Evolutionary conservation across 2,113 vertebrate species (phyloP).

Genomic region (Ceyx margarethae): DNA sequence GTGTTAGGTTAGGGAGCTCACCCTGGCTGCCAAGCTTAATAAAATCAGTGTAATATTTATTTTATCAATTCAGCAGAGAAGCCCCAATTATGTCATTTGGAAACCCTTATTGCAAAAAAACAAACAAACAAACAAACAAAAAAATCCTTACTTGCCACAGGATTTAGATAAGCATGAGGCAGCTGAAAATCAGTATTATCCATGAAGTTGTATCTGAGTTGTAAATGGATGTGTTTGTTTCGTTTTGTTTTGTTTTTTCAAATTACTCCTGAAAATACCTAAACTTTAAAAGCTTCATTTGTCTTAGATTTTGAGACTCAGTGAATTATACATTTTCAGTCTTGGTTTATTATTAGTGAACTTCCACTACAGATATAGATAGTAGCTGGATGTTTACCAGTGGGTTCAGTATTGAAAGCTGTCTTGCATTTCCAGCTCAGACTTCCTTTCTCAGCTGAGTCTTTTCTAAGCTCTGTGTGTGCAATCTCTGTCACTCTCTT

Average conservation of each 20-base stretch:
- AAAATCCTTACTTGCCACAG: not conserved
- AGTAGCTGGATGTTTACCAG: not conserved
- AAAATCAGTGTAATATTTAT: not conserved
- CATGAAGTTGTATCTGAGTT: not conserved
- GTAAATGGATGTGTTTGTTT: not conserved
- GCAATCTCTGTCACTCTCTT: not conserved
- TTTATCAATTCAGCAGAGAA: not conserved
- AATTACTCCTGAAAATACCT: not conserved
- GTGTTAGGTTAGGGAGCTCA: not conserved
- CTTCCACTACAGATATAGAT: not conserved
- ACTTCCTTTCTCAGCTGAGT: not conserved
- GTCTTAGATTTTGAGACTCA: not conserved
- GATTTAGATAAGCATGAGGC: not conserved
- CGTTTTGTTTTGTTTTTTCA: not conserved
- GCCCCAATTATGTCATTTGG: not conserved
- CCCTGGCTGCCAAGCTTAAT: not conserved
- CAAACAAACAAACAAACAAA: not conserved
- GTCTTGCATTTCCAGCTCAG: not conserved
- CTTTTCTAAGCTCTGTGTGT: not conserved
- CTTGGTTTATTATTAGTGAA: not conserved
- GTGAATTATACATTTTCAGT: not conserved
- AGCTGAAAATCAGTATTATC: not conserved
- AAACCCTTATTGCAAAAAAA: not conserved
- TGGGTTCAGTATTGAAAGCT: not conserved
- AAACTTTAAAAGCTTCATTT: not conserved